Evolutionary conservation across 1,140 invertebrate genomes (phyloP).

Genomic region (Brachionus paranguensis): DNA sequence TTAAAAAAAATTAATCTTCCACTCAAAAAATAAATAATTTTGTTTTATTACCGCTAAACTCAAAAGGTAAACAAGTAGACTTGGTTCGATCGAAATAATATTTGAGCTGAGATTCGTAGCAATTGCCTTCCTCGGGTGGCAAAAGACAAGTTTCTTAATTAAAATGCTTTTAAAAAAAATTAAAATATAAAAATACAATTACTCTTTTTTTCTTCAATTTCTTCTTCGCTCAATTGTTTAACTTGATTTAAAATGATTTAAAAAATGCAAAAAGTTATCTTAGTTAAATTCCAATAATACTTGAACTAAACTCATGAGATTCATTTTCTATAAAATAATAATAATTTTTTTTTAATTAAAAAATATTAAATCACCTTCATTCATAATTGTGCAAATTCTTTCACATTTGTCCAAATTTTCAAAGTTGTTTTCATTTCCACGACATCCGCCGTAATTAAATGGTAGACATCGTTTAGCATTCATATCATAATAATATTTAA

Average conservation of each 20-base stretch:
- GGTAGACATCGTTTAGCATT: slow-evolving; percentile 46
- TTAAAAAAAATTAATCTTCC: neutral
- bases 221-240: neutral
- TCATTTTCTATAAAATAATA: neutral
- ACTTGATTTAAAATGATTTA: neutral
- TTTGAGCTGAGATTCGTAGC: slow-evolving; percentile 21
- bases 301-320: neutral
- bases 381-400: neutral
- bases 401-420: slow-evolving; percentile 12
- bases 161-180: neutral
- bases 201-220: neutral
- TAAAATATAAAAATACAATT: neutral
- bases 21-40: neutral
- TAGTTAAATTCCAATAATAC: neutral
- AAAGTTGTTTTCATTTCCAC: slow-evolving; percentile 50
- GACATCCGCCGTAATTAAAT: slow-evolving; percentile 54
- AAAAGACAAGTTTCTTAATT: slow-evolving; percentile 27
- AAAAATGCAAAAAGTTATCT: too few species aligned
- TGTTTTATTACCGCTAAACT: neutral
- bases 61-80: slow-evolving; percentile 28
- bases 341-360: neutral
- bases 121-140: neutral
- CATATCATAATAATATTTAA: slow-evolving; percentile 41
- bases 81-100: slow-evolving; percentile 25
- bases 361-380: neutral